Evolutionary conservation across 1,140 invertebrate genomes (phyloP).

Genomic region (Nixonia krombeini): DNA sequence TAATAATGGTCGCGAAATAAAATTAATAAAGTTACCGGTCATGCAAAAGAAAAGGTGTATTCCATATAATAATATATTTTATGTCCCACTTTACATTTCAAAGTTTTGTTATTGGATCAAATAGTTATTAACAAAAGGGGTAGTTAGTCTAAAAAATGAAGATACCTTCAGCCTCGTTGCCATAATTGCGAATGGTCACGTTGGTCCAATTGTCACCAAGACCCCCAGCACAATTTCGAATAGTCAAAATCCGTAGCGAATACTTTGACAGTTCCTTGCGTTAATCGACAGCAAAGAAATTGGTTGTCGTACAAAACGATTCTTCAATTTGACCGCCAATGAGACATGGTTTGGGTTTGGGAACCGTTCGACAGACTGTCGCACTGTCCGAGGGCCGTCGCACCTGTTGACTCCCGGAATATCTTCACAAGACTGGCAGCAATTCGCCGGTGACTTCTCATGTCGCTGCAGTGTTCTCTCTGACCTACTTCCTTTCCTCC

Average conservation of each 20-base stretch:
- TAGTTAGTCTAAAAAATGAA: no score
- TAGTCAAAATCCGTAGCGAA: no score
- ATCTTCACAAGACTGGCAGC: constrained; percentile 70
- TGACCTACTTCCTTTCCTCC: constrained; percentile 61
- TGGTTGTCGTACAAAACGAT: background rate
- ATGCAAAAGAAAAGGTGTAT: background rate
- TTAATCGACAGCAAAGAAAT: no score
- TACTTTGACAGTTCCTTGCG: no score
- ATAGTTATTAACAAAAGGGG: no score
- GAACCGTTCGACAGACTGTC: constrained; percentile 23
- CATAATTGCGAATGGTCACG: constrained; percentile 9
- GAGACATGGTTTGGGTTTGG: constrained; percentile 14
- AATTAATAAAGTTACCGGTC: no score
- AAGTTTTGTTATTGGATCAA: no score
- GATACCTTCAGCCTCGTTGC: constrained; percentile 26
- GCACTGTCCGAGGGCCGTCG: constrained; percentile 39
- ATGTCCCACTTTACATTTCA: no score
- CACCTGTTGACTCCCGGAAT: constrained; percentile 71
- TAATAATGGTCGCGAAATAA: no score
- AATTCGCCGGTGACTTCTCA: constrained; percentile 59
- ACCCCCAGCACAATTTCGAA: no score
- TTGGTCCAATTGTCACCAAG: constrained; percentile 1
- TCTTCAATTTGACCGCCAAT: background rate
- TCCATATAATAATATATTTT: no score
- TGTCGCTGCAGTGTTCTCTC: constrained; percentile 58